phyloP scores from a whole-genome alignment of 2,113 vertebrate genomes.

The Cebus imitator region DNA sequence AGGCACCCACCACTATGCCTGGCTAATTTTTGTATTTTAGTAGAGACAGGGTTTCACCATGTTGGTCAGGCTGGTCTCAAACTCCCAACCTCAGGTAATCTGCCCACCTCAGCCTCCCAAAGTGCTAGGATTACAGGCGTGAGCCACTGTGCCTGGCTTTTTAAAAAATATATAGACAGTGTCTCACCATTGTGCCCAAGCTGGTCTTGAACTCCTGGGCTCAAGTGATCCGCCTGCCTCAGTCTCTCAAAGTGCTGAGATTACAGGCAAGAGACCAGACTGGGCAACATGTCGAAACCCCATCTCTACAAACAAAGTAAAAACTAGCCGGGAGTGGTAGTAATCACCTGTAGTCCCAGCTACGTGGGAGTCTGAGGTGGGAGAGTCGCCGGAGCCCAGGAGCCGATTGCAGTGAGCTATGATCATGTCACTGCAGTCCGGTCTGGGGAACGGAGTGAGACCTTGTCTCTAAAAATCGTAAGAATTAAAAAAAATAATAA shows the following conservation, averaged over 20 bases:
- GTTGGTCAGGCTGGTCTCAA: background rate
- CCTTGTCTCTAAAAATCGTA: background rate
- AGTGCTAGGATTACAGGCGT: too few relatives aligned
- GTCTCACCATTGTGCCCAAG: too few relatives aligned
- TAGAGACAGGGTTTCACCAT: too few relatives aligned
- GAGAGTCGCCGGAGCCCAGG: background rate
- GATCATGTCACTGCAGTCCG: background rate
- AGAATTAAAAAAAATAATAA: too few relatives aligned
- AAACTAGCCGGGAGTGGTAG: background rate
- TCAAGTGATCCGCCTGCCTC: background rate
- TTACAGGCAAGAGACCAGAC: background rate
- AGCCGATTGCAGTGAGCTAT: background rate
- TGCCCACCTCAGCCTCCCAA: background rate
- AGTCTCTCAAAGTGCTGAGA: background rate
- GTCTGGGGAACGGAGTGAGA: background rate
- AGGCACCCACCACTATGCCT: too few relatives aligned
- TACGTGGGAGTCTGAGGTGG: background rate
- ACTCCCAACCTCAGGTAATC: background rate
- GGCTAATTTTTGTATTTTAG: too few relatives aligned
- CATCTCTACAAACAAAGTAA: background rate
- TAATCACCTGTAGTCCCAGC: background rate
- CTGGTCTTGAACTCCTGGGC: background rate
- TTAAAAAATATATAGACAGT: too few relatives aligned
- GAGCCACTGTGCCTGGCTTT: too few relatives aligned
- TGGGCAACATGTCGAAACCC: background rate